Conservation (phyloP, 2,888 invertebrate species). For the Euplagia quadripunctaria region DNA sequence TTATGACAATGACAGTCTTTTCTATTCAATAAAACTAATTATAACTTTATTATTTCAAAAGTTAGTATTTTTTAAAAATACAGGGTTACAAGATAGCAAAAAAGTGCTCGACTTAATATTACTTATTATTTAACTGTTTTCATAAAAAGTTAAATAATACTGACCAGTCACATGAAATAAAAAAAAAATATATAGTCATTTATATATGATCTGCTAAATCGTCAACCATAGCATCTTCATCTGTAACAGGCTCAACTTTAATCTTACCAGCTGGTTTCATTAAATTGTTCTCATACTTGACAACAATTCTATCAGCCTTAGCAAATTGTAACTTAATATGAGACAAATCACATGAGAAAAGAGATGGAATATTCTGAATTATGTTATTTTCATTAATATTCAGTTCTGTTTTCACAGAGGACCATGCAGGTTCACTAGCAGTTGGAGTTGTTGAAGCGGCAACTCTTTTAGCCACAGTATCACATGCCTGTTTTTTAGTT, state of each 20-base stretch:
- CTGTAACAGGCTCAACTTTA: not conserved
- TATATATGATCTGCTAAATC: slow-evolving; percentile 17
- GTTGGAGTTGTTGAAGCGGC: not conserved
- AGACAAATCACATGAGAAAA: slow-evolving; percentile 2
- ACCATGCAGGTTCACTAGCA: not conserved
- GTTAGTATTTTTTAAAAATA: not conserved
- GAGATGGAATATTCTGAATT: slow-evolving; percentile 1
- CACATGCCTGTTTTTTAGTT: not conserved
- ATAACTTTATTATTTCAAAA: not conserved
- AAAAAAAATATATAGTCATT: not conserved
- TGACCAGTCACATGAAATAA: not conserved
- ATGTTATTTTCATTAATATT: not conserved
- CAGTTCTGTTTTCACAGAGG: not conserved
- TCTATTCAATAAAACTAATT: not conserved
- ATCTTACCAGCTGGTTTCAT: not conserved
- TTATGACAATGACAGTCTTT: not conserved
- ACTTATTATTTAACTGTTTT: not conserved
- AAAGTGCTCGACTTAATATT: not conserved
- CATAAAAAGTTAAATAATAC: not conserved
- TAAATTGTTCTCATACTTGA: not conserved
- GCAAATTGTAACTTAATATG: slow-evolving; percentile 1
- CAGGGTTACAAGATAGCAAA: not conserved
- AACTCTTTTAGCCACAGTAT: not conserved
- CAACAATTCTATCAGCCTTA: not conserved
- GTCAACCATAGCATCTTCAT: slow-evolving; percentile 12